phyloP scores from a whole-genome alignment of 2,113 vertebrate genomes.

The Podilymbus podiceps region DNA sequence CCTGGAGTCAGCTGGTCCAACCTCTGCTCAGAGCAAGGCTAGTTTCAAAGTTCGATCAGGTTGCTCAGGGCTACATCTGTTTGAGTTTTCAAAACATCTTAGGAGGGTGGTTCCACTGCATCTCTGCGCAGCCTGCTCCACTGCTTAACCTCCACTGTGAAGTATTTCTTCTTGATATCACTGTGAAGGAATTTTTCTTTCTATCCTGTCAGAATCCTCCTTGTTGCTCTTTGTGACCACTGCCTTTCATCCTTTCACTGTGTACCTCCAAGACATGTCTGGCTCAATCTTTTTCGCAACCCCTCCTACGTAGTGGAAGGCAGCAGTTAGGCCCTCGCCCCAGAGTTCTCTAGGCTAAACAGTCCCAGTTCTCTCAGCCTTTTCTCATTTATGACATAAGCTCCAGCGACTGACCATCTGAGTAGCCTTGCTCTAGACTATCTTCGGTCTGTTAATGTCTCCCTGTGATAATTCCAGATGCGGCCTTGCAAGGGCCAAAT shows the following conservation, averaged over 20 bases:
- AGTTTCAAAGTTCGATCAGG: not conserved
- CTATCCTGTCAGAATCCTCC: not conserved
- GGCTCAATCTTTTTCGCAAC: not conserved
- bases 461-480: not conserved
- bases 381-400: fast-evolving
- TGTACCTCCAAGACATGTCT: not conserved
- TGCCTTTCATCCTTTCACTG: not conserved
- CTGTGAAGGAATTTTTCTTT: not conserved
- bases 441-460: not conserved
- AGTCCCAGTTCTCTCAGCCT: not conserved
- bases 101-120: not conserved
- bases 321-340: not conserved
- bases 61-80: not conserved
- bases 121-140: not conserved
- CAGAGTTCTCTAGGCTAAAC: not conserved
- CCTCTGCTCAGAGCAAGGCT: not conserved
- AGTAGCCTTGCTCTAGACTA: not conserved
- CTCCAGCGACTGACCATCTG: not conserved
- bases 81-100: not conserved
- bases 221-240: not conserved
- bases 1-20: not conserved
- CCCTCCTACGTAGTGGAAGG: not conserved
- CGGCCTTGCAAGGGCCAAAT: not conserved
- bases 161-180: not conserved
- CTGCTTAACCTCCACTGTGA: not conserved